phyloP scores from a whole-genome alignment of 2,113 vertebrate species.

The Rhinichthys klamathensis region DNA sequence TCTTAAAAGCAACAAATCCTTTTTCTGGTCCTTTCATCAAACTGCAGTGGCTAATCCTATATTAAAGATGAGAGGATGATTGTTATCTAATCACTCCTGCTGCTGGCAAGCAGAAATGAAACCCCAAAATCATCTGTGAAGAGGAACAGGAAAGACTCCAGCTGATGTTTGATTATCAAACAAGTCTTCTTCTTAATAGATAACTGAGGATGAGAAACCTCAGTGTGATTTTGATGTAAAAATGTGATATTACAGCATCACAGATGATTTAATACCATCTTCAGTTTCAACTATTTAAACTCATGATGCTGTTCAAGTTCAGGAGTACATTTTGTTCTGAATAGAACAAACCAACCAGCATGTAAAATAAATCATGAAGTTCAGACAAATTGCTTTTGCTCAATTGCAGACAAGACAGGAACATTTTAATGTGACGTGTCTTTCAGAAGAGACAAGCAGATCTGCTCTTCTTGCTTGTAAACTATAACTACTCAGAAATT shows the following conservation, averaged over 20 bases:
- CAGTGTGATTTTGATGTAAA: not conserved
- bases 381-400: not conserved
- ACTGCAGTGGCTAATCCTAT: conserved; percentile 46
- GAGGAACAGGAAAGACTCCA: conserved; percentile 57
- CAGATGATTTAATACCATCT: not conserved
- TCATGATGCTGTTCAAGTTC: not conserved
- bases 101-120: conserved; percentile 67
- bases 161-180: conserved; percentile 69
- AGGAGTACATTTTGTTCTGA: not conserved
- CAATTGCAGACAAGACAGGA: not conserved
- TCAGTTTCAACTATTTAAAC: not conserved
- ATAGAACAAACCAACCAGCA: not conserved
- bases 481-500: not conserved
- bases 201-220: not conserved
- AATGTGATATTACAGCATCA: not conserved
- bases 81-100: conserved; percentile 67
- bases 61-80: conserved; percentile 68
- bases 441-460: not conserved
- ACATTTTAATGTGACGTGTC: not conserved
- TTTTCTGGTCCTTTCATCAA: conserved; percentile 43
- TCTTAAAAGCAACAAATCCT: not conserved
- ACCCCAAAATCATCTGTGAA: conserved; percentile 70
- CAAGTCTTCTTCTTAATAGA: conserved; percentile 43
- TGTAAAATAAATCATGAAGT: conserved; percentile 9
- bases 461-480: not conserved